Conservation (phyloP, 2,888 invertebrate genomes). For the Hipparchia semele region DNA sequence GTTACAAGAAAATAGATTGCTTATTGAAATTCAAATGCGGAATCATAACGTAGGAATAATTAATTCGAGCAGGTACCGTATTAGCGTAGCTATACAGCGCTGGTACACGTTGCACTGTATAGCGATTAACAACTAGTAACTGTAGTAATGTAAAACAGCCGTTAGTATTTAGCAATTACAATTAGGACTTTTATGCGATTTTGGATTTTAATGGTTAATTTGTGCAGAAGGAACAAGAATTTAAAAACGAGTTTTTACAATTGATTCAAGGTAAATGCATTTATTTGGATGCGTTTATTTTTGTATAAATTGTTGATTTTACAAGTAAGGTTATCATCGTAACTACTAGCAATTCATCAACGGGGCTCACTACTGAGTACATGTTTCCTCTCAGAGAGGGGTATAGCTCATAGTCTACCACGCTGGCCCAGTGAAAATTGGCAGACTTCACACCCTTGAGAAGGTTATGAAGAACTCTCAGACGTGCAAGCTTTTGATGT, state of each 20-base stretch:
- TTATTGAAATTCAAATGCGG: too few relatives aligned
- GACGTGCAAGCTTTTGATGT: too few relatives aligned
- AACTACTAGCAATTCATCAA: too few relatives aligned
- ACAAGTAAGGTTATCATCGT: not conserved
- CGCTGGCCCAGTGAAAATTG: too few relatives aligned
- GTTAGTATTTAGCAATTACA: not conserved
- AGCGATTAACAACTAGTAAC: not conserved
- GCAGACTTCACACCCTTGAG: too few relatives aligned
- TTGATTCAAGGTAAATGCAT: not conserved
- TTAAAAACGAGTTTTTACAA: not conserved
- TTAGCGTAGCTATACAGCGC: not conserved
- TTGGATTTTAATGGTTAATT: constrained; percentile 1
- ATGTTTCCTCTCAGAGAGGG: too few relatives aligned
- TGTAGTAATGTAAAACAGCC: not conserved
- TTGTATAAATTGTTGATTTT: not conserved
- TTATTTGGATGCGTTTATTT: not conserved
- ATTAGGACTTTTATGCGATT: not conserved
- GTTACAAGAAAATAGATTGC: too few relatives aligned
- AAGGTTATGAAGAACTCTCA: too few relatives aligned
- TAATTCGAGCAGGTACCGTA: too few relatives aligned
- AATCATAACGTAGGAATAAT: too few relatives aligned
- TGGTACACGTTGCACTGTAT: not conserved
- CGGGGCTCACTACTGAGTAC: too few relatives aligned
- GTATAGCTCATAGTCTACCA: too few relatives aligned
- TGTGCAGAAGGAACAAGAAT: not conserved